Conservation (phyloP, 2,888 invertebrate genomes). For the Diploptera punctata region DNA sequence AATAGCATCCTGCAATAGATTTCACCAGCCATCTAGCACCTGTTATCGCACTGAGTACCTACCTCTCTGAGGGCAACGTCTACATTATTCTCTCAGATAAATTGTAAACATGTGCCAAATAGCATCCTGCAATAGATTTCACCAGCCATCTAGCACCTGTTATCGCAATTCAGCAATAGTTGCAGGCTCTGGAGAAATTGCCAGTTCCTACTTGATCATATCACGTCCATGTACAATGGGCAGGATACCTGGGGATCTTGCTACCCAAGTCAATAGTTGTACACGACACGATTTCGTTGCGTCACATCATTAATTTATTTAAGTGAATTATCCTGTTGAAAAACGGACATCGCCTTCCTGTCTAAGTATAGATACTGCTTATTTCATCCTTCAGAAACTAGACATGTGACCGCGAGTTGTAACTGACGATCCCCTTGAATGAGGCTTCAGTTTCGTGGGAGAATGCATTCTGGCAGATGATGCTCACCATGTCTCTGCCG, state of each 20-base stretch:
- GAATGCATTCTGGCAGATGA: background rate
- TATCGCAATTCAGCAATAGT: conserved; percentile 5
- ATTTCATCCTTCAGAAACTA: background rate
- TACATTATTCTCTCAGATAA: too few species aligned
- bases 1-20: too few species aligned
- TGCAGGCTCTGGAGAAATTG: background rate
- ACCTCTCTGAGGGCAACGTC: too few species aligned
- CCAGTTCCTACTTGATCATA: background rate
- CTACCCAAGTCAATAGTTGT: background rate
- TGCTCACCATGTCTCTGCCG: background rate
- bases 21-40: too few species aligned
- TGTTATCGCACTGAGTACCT: too few species aligned
- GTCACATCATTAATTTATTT: background rate
- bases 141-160: background rate
- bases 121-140: background rate
- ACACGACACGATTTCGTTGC: background rate
- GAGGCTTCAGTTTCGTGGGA: background rate
- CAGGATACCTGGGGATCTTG: background rate
- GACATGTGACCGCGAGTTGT: background rate
- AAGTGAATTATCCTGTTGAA: conserved; percentile 5
- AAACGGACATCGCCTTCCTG: background rate
- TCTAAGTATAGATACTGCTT: background rate
- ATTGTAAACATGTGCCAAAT: background rate
- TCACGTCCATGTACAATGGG: background rate
- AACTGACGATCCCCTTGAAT: background rate